These are phyloP conservation scores for Anguilla japonica DNA, from an alignment of 2,113 vertebrate genomes.

Conservation along the genomic window DNA sequence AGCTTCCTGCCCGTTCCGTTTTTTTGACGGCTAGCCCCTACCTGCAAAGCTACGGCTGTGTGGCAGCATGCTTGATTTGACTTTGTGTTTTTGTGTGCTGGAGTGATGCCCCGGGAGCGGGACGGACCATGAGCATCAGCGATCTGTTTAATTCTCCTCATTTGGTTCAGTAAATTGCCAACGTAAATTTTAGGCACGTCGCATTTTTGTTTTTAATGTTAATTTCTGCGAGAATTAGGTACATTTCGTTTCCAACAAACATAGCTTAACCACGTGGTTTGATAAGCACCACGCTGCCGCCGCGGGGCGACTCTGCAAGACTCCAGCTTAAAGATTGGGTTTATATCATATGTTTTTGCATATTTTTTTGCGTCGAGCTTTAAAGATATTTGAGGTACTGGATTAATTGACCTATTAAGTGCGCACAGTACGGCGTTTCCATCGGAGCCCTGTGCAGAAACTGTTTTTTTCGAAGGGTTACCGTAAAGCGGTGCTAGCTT, in stretches of 20 bases:
- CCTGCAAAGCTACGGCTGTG: slow-evolving; percentile 52
- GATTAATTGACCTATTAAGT: background rate
- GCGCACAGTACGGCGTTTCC: background rate
- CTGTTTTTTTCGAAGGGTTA: background rate
- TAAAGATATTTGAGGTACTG: background rate
- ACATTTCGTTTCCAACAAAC: slow-evolving; percentile 82
- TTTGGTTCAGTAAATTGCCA: background rate
- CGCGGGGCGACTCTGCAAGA: slow-evolving; percentile 36
- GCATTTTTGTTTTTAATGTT: slow-evolving; percentile 34
- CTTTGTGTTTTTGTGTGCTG: slow-evolving; percentile 69
- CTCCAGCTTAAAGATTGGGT: slow-evolving; percentile 22
- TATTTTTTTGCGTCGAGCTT: background rate
- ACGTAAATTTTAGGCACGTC: background rate
- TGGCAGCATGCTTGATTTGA: slow-evolving; percentile 63
- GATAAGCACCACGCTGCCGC: slow-evolving; percentile 72
- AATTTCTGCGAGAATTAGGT: slow-evolving; percentile 65
- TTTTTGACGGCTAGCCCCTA: slow-evolving; percentile 18
- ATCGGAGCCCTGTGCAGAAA: background rate
- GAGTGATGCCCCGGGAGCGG: slow-evolving; percentile 52
- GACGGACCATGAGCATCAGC: slow-evolving; percentile 33
- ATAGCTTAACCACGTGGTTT: slow-evolving; percentile 86
- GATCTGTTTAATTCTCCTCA: slow-evolving; percentile 4
- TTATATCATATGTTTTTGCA: background rate
- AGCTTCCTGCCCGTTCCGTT: slow-evolving; percentile 28
- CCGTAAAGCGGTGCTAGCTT: slow-evolving; percentile 26